Evolutionary conservation across 2,113 vertebrate species (phyloP).

Genomic region (Chaetorhynchus papuensis): DNA sequence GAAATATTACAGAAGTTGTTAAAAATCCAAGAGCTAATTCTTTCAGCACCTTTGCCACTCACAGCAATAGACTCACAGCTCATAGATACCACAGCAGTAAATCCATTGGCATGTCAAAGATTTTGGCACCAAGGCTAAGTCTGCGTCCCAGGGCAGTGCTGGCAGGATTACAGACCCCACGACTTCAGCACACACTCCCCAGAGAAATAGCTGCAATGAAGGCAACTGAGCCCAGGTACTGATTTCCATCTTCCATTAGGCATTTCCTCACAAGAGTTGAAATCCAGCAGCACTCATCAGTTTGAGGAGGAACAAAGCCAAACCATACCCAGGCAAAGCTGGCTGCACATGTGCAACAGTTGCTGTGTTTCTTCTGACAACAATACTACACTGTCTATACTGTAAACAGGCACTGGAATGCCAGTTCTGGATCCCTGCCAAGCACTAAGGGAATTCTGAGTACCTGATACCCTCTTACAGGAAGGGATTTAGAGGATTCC

Average conservation of each 20-base stretch:
- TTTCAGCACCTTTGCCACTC: neutral
- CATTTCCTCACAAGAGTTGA: neutral
- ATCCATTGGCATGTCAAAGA: neutral
- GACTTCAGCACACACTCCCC: neutral
- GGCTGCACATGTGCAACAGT: neutral
- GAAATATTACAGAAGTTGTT: neutral
- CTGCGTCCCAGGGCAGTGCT: neutral
- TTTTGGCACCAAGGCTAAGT: neutral
- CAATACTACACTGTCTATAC: neutral
- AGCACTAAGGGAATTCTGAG: neutral
- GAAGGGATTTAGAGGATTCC: neutral
- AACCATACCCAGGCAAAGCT: neutral
- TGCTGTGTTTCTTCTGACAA: neutral
- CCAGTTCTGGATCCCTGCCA: neutral
- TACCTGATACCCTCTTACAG: neutral
- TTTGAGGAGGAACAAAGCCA: neutral
- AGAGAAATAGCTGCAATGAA: neutral
- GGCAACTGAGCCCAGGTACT: neutral
- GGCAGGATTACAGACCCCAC: neutral
- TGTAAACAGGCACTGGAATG: neutral
- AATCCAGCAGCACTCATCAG: neutral
- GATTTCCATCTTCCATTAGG: neutral
- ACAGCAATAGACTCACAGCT: neutral
- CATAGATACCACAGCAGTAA: neutral
- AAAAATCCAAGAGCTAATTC: neutral